Conservation (phyloP, 2,888 invertebrate genomes). For the Nebria salina region DNA sequence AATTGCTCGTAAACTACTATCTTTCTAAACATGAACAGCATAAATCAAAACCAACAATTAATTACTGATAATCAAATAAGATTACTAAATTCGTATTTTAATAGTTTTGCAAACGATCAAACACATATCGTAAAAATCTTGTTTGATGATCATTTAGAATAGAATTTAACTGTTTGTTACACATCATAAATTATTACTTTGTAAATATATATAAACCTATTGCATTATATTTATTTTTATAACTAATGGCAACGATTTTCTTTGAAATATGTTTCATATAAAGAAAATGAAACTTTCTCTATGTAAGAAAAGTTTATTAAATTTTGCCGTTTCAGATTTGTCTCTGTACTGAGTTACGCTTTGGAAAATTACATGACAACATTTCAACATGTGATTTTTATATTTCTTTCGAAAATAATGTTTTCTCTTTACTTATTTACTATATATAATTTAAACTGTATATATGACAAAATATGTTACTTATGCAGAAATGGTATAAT, state of each 20-base stretch:
- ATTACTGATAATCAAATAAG: background rate
- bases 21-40: background rate
- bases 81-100: background rate
- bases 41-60: background rate
- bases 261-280: background rate
- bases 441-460: too few species aligned
- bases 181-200: background rate
- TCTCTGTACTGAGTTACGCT: conserved; percentile 35
- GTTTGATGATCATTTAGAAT: background rate
- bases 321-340: conserved; percentile 32
- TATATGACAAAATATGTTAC: too few species aligned
- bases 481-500: too few species aligned
- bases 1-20: background rate
- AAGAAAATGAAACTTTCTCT: conserved; percentile 17
- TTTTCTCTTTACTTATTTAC: background rate
- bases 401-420: background rate
- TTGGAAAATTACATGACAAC: conserved; percentile 3
- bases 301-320: conserved; percentile 25
- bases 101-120: background rate
- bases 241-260: background rate
- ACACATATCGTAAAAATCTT: background rate
- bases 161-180: background rate
- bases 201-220: background rate
- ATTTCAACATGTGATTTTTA: too few species aligned
- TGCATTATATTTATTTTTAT: background rate